Base-by-base conservation (phyloP, 2,888 invertebrate genomes). In the Pollenia griseotomentosa region DNA sequence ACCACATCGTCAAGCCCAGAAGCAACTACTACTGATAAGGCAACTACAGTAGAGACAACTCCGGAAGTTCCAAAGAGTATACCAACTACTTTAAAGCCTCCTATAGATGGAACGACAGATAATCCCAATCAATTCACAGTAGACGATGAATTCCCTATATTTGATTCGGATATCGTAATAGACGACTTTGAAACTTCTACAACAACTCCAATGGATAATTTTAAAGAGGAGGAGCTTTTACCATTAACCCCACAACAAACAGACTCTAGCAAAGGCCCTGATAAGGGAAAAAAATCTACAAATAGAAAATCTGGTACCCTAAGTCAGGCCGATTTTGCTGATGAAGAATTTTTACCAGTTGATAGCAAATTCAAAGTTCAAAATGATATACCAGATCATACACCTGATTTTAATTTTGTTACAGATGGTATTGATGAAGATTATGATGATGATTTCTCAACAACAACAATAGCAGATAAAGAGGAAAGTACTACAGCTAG, bases 321-420 rank as follows among this genome's bases (percentile, higher is more conserved):
- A 23, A 63, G 23, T 10, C 19, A 12, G 12, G 57, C n/a, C 14
- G 78, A 83, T 55, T 75, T 75, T 11, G 53, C 16, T 19, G 63
- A 61, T 7, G 85, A 83, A 77, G 68, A 75, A 61, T 63, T 83
- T n/a, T 12, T 75, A 61, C 75, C 75, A 51, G 82, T 75, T 16
- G 51, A 53, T 51, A 59, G 74, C 16, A 59, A 16, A 59, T 14
- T 40, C 6, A 33, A 12, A 1, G 12, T 8, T n/a, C 1, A 23
- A 16, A 46, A 61, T 33, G 33, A 46, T 7, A n/a, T 46, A 19
- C 14, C 23, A 40, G 61, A 53, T 8, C 33, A 77, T 14, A 68
- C 48, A 9, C 53, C 66, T 7, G 66, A 57, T 9, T 42, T 51
- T 4, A 61, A 63, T 75, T 51, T 40, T 2, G 40, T 75, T 12